These are phyloP conservation scores for Cosmorhoe ocellata DNA, from an alignment of 2,888 invertebrate species.

Conservation along the genomic window DNA sequence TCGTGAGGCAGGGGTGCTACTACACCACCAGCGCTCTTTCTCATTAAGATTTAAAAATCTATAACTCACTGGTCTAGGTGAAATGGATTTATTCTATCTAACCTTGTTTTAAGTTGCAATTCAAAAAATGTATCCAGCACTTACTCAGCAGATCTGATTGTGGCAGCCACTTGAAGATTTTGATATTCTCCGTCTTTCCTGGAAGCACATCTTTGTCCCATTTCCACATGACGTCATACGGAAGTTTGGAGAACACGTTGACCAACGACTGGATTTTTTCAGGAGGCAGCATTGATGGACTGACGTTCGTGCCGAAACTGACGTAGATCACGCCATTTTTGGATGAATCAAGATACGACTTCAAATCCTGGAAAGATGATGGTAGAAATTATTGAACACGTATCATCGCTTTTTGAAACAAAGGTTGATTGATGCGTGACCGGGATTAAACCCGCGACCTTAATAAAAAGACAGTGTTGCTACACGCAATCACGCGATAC, in stretches of 20 bases:
- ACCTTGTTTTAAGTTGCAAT: no score
- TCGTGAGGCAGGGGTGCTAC: no score
- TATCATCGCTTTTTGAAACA: no score
- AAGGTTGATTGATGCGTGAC: no score
- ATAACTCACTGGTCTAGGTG: no score
- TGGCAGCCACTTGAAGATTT: conserved; percentile 68
- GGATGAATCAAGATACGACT: conserved; percentile 58
- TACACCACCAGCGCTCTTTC: no score
- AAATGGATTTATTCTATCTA: background rate
- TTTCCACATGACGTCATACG: conserved; percentile 72
- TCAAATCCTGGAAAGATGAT: conserved; percentile 49
- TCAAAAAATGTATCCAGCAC: conserved; percentile 27
- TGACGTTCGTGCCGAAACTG: conserved; percentile 68
- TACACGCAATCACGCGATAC: no score
- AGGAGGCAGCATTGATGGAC: conserved; percentile 50
- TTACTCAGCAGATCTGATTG: conserved; percentile 67
- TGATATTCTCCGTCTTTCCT: conserved; percentile 59
- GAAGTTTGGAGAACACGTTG: conserved; percentile 58
- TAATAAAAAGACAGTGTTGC: no score
- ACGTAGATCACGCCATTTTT: conserved; percentile 68
- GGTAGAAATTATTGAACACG: background rate
- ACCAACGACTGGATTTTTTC: conserved; percentile 50
- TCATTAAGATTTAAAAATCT: no score
- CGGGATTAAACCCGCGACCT: no score
- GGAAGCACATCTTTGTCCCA: conserved; percentile 38